Conservation (phyloP, 2,888 invertebrate species). For the Catonia carolina region DNA sequence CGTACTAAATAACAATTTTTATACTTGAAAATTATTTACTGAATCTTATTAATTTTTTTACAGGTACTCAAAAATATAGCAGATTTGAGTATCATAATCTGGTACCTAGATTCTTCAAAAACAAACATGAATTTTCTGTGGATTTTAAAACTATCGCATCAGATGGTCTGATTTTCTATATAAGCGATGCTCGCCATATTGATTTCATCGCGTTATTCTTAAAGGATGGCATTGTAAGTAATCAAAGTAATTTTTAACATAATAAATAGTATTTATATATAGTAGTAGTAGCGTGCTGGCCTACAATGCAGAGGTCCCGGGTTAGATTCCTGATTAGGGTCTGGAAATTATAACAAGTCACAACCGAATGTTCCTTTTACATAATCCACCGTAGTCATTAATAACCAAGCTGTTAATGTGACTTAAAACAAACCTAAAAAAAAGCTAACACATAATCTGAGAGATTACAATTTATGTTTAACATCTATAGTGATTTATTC, state of each 20-base stretch:
- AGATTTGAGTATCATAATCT: constrained; percentile 63
- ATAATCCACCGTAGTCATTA: no score
- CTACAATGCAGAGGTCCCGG: no score
- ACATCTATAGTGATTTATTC: background rate
- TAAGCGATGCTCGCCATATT: constrained; percentile 53
- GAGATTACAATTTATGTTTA: background rate
- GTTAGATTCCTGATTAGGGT: no score
- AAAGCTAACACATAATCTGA: background rate
- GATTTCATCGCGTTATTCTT: constrained; percentile 73
- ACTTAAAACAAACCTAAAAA: no score
- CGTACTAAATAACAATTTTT: no score
- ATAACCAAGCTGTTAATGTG: no score
- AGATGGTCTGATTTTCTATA: constrained; percentile 83
- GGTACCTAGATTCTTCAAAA: constrained; percentile 47
- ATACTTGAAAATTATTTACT: no score
- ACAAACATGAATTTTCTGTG: constrained; percentile 66
- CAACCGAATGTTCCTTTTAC: no score
- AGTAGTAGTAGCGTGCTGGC: no score
- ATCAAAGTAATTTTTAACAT: background rate
- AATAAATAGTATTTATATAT: background rate
- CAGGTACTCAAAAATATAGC: constrained; percentile 61
- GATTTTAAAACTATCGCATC: constrained; percentile 66
- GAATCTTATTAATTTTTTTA: constrained; percentile 17
- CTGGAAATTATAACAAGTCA: no score
- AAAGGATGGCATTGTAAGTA: constrained; percentile 60